Conservation (phyloP, 2,797 vertebrate genomes). For the Poeciliopsis paucimaculata region DNA sequence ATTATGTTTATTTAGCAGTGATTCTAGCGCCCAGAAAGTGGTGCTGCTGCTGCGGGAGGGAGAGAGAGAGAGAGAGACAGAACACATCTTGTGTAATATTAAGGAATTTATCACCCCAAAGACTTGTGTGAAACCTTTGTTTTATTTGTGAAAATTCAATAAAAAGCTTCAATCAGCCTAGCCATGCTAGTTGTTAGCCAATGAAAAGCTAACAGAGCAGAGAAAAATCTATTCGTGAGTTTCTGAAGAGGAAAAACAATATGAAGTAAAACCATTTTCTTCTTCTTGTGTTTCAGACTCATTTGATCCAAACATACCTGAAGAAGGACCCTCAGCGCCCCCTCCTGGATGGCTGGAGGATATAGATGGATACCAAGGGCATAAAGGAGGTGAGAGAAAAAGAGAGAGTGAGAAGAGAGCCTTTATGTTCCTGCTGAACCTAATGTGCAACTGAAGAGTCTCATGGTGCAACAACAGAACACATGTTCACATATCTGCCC, state of each 20-base stretch:
- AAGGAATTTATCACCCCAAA: neutral
- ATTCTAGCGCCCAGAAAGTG: neutral
- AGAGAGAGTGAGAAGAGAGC: too few relatives aligned
- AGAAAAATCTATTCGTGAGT: neutral
- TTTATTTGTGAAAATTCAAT: neutral
- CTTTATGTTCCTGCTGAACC: too few relatives aligned
- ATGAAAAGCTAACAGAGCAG: neutral
- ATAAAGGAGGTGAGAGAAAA: slow-evolving; percentile 52
- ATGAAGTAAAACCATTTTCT: neutral
- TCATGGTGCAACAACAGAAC: too few relatives aligned
- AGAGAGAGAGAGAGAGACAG: too few relatives aligned
- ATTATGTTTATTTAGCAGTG: neutral
- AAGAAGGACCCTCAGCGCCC: slow-evolving; percentile 69
- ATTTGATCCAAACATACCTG: slow-evolving; percentile 75
- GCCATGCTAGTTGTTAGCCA: neutral
- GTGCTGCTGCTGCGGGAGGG: too few relatives aligned
- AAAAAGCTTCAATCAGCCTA: neutral
- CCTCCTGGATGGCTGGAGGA: slow-evolving; percentile 77
- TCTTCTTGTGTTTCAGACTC: slow-evolving; percentile 57
- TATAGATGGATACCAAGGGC: slow-evolving; percentile 62
- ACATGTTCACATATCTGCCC: too few relatives aligned
- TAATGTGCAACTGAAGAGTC: too few relatives aligned
- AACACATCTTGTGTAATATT: neutral
- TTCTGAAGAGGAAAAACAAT: neutral
- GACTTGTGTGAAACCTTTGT: neutral